phyloP scores from a whole-genome alignment of 1,140 invertebrate genomes.

The Lordiphosa mommai region DNA sequence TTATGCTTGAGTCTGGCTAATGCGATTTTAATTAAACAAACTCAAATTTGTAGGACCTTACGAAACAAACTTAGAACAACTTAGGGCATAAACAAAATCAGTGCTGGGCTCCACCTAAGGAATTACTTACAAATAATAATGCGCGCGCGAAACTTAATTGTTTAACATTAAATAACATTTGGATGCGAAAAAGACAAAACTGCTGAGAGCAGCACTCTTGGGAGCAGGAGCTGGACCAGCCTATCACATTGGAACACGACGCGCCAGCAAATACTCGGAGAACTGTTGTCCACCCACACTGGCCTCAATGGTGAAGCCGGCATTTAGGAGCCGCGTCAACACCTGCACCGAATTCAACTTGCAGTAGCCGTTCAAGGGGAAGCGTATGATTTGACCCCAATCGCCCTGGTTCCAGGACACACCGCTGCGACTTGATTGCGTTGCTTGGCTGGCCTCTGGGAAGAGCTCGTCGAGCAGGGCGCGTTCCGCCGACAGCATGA shows the following conservation, averaged over 20 bases:
- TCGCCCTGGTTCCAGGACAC: conserved; percentile 92
- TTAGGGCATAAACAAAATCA: conserved; percentile 60
- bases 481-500: conserved; percentile 91
- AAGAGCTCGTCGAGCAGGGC: conserved; percentile 91
- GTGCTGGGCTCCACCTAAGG: conserved; percentile 45
- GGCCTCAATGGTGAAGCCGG: conserved; percentile 89
- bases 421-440: conserved; percentile 89
- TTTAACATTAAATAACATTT: conserved; percentile 77
- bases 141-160: conserved; percentile 52
- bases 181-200: conserved; percentile 30
- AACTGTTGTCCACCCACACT: conserved; percentile 95
- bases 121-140: conserved; percentile 35
- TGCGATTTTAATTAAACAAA: conserved; percentile 6
- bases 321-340: conserved; percentile 92
- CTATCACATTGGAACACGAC: conserved; percentile 82
- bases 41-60: conserved; percentile 48
- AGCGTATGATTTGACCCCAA: conserved; percentile 91
- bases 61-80: conserved; percentile 45
- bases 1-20: conserved; percentile 33
- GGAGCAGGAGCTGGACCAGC: conserved; percentile 29
- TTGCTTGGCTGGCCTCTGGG: conserved; percentile 91
- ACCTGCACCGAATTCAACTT: conserved; percentile 95
- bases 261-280: conserved; percentile 93
- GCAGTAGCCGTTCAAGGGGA: conserved; percentile 95
- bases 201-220: conserved; percentile 24